Conservation (phyloP, 2,888 invertebrate genomes). For the Rhagium mordax region DNA sequence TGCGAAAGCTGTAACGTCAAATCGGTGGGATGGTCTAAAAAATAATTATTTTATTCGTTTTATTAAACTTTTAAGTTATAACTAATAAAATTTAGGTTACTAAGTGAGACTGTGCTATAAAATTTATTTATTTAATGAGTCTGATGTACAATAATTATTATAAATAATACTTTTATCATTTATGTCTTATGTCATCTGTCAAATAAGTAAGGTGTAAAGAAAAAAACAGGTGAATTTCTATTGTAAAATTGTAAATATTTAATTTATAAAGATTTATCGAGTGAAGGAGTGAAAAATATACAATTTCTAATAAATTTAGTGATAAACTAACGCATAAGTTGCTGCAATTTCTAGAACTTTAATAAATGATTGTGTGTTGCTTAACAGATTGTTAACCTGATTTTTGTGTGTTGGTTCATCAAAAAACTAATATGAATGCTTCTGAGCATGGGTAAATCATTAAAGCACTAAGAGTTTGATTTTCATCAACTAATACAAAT, state of each 20-base stretch:
- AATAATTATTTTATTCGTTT: constrained; percentile 53
- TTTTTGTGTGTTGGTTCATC: constrained; percentile 51
- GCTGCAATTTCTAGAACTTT: constrained; percentile 1
- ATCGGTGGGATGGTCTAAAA: constrained; percentile 62
- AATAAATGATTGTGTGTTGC: constrained; percentile 48
- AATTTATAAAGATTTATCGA: constrained; percentile 24
- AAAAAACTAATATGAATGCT: constrained; percentile 77
- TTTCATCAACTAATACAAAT: constrained; percentile 35
- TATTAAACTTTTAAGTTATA: constrained; percentile 51
- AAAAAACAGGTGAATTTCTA: constrained; percentile 61
- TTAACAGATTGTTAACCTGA: constrained; percentile 60
- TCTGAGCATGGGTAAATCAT: constrained; percentile 84
- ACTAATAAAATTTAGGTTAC: constrained; percentile 32
- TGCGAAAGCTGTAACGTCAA: constrained; percentile 61
- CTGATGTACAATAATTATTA: neutral
- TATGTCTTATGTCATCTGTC: constrained; percentile 62
- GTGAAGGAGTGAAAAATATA: constrained; percentile 17
- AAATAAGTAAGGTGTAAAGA: constrained; percentile 57
- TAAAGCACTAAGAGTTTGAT: constrained; percentile 34
- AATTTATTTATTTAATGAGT: constrained; percentile 11
- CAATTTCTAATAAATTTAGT: constrained; percentile 11
- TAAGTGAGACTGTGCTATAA: constrained; percentile 31
- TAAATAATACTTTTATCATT: too few species aligned
- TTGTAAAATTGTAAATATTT: constrained; percentile 29
- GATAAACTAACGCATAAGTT: neutral